Percentiles rank a stretch among this genome's conserved stretches.
These are phyloP conservation scores for Latheticus oryzae DNA, from an alignment of 2,888 invertebrate species.

Conservation along the genomic window DNA sequence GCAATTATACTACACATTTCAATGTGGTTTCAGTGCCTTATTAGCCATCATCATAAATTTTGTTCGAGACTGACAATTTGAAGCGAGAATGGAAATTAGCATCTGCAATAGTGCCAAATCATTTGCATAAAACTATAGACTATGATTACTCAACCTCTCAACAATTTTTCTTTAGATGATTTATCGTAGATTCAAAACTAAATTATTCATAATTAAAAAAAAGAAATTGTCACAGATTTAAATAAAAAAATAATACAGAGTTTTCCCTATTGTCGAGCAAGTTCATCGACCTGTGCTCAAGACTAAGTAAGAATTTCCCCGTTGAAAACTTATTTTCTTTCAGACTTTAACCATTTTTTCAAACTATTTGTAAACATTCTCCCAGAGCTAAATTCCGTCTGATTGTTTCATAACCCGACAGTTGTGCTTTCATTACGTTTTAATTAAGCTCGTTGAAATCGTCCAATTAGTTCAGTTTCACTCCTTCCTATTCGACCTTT, in stretches of 20 bases:
- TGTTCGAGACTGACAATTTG: constrained; percentile 9
- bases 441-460: constrained; percentile 8
- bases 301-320: too few species aligned
- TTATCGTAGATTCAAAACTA: too few species aligned
- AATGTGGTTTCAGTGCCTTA: neutral
- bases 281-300: too few species aligned
- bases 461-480: constrained; percentile 17
- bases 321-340: too few species aligned
- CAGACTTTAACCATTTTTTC: too few species aligned
- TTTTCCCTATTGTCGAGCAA: too few species aligned
- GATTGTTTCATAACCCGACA: neutral
- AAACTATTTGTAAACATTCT: too few species aligned
- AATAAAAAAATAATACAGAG: too few species aligned
- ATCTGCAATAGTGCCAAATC: constrained; percentile 14
- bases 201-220: too few species aligned
- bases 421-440: neutral
- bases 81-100: constrained; percentile 18
- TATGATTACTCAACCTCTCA: too few species aligned
- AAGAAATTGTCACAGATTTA: too few species aligned
- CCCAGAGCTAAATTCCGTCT: neutral
- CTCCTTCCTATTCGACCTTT: neutral
- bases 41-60: constrained; percentile 9
- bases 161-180: too few species aligned
- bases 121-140: constrained; percentile 21
- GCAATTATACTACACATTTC: constrained; percentile 1